A percentile compares a stretch with the other conserved stretches of the same genome.
Evolutionary conservation across 1,140 invertebrate genomes (phyloP).

Genomic region (Drosophila jambulina): DNA sequence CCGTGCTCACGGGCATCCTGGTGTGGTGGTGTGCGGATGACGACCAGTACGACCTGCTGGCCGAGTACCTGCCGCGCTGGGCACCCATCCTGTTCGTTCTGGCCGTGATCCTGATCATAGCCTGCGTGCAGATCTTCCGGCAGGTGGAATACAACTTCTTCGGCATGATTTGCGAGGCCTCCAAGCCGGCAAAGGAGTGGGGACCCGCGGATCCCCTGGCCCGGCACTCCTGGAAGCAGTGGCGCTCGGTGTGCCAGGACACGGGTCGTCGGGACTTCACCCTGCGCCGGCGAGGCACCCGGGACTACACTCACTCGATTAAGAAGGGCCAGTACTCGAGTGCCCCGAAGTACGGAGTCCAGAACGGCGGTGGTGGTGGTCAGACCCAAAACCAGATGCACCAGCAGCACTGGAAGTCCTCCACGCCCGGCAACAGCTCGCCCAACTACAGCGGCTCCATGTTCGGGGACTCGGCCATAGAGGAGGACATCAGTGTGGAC

Average conservation of each 20-base stretch:
- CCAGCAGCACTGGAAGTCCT: slow-evolving; percentile 79
- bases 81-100: slow-evolving; percentile 78
- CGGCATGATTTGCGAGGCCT: slow-evolving; percentile 84
- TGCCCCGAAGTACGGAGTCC: slow-evolving; percentile 62
- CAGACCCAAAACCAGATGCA: slow-evolving; percentile 49
- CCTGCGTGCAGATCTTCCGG: slow-evolving; percentile 79
- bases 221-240: slow-evolving; percentile 84
- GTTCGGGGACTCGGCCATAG: slow-evolving; percentile 84
- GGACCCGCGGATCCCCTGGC: slow-evolving; percentile 83
- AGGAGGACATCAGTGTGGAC: slow-evolving; percentile 84
- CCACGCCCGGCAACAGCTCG: slow-evolving; percentile 83
- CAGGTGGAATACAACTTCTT: slow-evolving; percentile 85
- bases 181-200: slow-evolving; percentile 84
- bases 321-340: slow-evolving; percentile 83
- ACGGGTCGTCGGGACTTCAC: slow-evolving; percentile 87
- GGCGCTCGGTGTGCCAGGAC: slow-evolving; percentile 84
- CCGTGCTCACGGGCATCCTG: slow-evolving; percentile 74
- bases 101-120: slow-evolving; percentile 74
- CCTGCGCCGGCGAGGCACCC: slow-evolving; percentile 87
- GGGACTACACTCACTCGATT: slow-evolving; percentile 87
- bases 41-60: slow-evolving; percentile 74
- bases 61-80: slow-evolving; percentile 78
- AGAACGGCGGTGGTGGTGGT: slow-evolving; percentile 55
- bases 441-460: slow-evolving; percentile 85
- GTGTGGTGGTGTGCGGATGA: slow-evolving; percentile 84